Evolutionary conservation across 2,797 vertebrate species (phyloP).

Genomic region (Lepus townsendii): DNA sequence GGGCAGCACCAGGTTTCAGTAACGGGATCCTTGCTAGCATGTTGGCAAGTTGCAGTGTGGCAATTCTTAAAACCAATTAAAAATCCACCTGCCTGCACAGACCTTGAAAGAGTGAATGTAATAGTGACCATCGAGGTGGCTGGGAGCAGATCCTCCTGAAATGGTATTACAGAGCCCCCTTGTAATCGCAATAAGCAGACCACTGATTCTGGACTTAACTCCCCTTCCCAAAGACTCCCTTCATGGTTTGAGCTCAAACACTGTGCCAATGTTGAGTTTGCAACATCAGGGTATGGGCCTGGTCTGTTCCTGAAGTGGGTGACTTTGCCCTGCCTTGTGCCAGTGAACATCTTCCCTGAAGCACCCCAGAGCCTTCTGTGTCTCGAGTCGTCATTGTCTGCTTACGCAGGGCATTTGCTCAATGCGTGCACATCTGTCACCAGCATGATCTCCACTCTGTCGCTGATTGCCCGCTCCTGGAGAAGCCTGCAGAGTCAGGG

Average conservation of each 20-base stretch:
- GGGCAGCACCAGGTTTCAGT: not conserved
- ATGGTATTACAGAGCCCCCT: rapidly evolving
- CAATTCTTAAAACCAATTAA: not conserved
- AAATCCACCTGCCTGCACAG: not conserved
- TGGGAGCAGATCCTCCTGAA: not conserved
- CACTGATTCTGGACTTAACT: not conserved
- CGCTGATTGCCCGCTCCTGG: not conserved
- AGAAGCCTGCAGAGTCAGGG: not conserved
- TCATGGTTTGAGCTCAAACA: not conserved
- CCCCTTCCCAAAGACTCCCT: not conserved
- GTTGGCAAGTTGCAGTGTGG: not conserved
- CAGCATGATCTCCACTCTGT: not conserved
- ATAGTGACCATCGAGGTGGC: not conserved
- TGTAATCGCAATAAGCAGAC: not conserved
- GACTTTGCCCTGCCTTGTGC: not conserved
- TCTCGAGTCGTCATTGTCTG: not conserved
- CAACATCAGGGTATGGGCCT: not conserved
- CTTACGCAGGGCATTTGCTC: slow-evolving; percentile 21
- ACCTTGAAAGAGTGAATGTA: not conserved
- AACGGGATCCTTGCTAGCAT: not conserved
- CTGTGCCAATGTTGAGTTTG: not conserved
- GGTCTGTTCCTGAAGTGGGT: not conserved
- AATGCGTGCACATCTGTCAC: not conserved
- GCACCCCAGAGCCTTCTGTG: not conserved
- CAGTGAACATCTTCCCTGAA: not conserved